Base-by-base conservation (phyloP, 1,140 invertebrate species). In the Aphelinus certus region DNA sequence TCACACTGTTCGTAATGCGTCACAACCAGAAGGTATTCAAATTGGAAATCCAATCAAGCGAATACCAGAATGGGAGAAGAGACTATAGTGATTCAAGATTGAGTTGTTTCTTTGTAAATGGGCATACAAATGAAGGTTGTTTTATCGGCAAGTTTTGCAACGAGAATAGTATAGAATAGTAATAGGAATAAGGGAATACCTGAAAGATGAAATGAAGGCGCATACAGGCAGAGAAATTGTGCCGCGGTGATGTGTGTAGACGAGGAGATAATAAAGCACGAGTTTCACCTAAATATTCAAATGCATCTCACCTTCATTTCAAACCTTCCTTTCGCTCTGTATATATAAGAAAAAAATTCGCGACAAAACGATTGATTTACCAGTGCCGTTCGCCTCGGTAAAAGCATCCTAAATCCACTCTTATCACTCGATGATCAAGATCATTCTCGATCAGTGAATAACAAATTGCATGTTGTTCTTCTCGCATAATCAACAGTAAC, bases 221-320 rank as follows among this genome's bases (percentile, higher is more conserved):
- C 7, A 71, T 46, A 55, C 46, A 62, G 49, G 7, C 42, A 57
- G n/a, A 57, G n/a, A 61, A 9, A 58, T 7, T 63, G 49, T 62
- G 57, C 60, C 57, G 43, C 53, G 66, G 3, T 71, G 60, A 70
- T 61, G 1, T 49, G 57, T 70, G 56, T 45, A 7, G 58, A 57
- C 26, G 26, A 26, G 10, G 7, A 61, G 7, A 63, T 63, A 71
- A 71, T 71, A 71, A 71, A 71, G 69, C 48, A 71, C 69, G 58
- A 71, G 9, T 71, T 71, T 63, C 48, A 71, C 9, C 58, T 53
- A 71, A 7, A 60, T 49, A 48, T 66, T 2, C 2, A 45, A 60
- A 6, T 60, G 4, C 7, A 62, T 61, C 43, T 46, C 9, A 58
- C 10, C 42, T 45, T 60, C 6, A 60, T 60, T 60, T 45, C 42